Evolutionary conservation across 2,113 vertebrate genomes (phyloP).

Genomic region (Gorsachius goisagi): DNA sequence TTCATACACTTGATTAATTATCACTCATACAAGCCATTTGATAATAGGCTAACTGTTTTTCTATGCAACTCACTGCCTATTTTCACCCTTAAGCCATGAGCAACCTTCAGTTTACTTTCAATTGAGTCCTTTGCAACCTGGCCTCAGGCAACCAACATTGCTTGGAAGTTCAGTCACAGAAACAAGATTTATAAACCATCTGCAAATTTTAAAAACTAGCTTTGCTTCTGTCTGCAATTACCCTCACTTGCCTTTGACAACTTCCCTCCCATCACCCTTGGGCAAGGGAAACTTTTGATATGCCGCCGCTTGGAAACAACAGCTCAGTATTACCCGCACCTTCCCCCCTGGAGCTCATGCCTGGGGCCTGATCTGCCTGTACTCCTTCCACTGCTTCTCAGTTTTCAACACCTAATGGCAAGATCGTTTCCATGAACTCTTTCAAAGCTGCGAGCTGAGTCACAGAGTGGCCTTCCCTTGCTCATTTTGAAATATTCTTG

Average conservation of each 20-base stretch:
- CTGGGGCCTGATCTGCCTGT: too few relatives aligned
- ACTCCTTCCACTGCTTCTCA: background rate
- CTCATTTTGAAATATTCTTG: rapidly evolving
- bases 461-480: background rate
- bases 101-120: constrained; percentile 17
- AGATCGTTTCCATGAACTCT: background rate
- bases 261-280: rapidly evolving
- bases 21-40: background rate
- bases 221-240: background rate
- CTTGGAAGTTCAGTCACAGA: background rate
- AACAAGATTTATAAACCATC: background rate
- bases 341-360: background rate
- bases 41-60: background rate
- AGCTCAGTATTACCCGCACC: background rate
- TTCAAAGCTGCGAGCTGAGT: background rate
- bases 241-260: background rate
- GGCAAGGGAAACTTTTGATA: background rate
- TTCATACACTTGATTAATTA: background rate
- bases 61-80: background rate
- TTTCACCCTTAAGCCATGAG: background rate
- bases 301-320: rapidly evolving
- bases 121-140: background rate
- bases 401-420: background rate
- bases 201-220: background rate
- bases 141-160: background rate